phyloP scores from a whole-genome alignment of 2,888 invertebrate species.

The Trissolcus brochymenae region DNA sequence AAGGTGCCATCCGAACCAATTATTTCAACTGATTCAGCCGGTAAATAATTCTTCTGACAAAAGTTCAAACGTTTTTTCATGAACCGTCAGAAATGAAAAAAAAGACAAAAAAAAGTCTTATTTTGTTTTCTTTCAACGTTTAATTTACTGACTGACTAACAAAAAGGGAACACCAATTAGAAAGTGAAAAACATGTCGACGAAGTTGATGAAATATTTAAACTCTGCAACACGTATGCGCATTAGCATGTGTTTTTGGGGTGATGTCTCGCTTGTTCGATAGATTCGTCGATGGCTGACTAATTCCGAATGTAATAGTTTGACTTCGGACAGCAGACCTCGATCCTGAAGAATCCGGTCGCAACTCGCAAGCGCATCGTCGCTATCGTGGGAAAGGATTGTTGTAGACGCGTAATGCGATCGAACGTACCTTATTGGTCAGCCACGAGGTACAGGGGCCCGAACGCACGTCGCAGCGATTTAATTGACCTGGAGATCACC shows the following conservation, averaged over 20 bases:
- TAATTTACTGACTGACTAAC: no score
- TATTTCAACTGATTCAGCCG: slow-evolving; percentile 13
- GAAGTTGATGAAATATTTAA: slow-evolving; percentile 4
- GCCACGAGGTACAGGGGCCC: slow-evolving; percentile 60
- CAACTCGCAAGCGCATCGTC: slow-evolving; percentile 56
- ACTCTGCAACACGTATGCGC: no score
- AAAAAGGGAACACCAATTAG: no score
- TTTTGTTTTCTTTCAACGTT: no score
- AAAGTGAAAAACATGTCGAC: not conserved
- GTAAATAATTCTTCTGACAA: no score
- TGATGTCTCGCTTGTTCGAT: slow-evolving; percentile 24
- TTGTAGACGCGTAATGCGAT: slow-evolving; percentile 62
- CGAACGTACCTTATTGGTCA: slow-evolving; percentile 62
- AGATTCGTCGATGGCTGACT: slow-evolving; percentile 50
- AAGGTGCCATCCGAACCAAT: slow-evolving; percentile 24
- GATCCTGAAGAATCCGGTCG: slow-evolving; percentile 55
- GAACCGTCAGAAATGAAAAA: no score
- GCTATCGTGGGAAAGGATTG: slow-evolving; percentile 60
- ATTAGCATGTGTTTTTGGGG: slow-evolving; percentile 34
- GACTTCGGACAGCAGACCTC: slow-evolving; percentile 44
- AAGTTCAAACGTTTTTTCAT: no score
- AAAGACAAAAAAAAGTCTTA: no score
- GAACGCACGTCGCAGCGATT: slow-evolving; percentile 68
- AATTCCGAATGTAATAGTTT: slow-evolving; percentile 53
- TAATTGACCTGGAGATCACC: slow-evolving; percentile 70